Conservation (phyloP, 2,113 vertebrate species). For the Equus przewalskii region DNA sequence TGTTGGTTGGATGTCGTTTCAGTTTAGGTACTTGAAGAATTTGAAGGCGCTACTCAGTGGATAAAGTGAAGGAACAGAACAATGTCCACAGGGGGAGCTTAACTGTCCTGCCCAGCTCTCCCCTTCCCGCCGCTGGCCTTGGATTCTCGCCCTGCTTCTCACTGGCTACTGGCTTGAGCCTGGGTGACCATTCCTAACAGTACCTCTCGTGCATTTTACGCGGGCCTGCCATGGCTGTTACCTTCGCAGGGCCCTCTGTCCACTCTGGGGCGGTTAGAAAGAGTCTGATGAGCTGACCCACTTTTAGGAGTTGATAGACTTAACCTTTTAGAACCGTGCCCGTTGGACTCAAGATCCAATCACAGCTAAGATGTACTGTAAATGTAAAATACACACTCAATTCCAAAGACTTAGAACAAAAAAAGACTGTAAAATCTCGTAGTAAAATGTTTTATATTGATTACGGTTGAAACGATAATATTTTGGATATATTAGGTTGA, state of each 20-base stretch:
- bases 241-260: not conserved
- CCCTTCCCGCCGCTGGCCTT: not conserved
- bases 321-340: not conserved
- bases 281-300: not conserved
- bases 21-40: not conserved
- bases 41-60: not conserved
- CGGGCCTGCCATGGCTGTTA: too few relatives aligned
- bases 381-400: not conserved
- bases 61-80: not conserved
- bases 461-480: not conserved
- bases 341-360: not conserved
- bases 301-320: not conserved
- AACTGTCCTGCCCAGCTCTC: not conserved
- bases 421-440: not conserved
- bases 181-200: not conserved
- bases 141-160: not conserved
- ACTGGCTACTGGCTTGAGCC: not conserved
- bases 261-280: not conserved
- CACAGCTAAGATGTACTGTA: not conserved
- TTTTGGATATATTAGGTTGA: not conserved
- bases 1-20: not conserved
- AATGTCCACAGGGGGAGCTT: not conserved
- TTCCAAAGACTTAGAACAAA: not conserved
- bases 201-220: not conserved
- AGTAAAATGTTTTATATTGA: not conserved